Percentiles rank a stretch among this genome's conserved stretches.
Evolutionary conservation across 2,113 vertebrate species (phyloP).

Genomic region (Albula goreensis): DNA sequence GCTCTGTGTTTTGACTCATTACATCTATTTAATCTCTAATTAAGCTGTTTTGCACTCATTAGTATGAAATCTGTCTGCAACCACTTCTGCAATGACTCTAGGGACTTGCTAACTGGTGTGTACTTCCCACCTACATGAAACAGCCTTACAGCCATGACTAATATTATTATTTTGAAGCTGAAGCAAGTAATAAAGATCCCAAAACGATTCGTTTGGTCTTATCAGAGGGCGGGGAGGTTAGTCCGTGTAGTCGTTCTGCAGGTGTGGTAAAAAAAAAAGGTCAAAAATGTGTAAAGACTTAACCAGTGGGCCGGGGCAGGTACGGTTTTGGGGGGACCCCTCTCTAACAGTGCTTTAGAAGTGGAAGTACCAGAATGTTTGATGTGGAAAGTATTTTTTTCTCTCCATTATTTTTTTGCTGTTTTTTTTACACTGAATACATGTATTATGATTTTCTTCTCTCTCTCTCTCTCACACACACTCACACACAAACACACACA

Average conservation of each 20-base stretch:
- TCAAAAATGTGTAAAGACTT: no score
- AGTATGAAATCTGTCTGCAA: background rate
- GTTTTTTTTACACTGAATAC: no score
- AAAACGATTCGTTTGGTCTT: background rate
- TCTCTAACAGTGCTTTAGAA: no score
- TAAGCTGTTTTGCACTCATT: background rate
- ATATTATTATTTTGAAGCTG: background rate
- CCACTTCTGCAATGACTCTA: background rate
- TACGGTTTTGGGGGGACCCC: no score
- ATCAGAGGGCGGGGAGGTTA: background rate
- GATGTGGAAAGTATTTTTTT: no score
- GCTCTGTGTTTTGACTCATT: background rate
- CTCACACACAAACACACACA: no score
- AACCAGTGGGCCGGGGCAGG: no score
- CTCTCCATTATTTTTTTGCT: no score
- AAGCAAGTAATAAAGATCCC: background rate
- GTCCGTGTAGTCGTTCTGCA: background rate
- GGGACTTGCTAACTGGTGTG: background rate
- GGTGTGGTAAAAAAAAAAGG: background rate
- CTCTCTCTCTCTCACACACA: no score
- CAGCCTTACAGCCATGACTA: background rate
- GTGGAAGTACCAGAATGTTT: no score
- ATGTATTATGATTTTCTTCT: no score
- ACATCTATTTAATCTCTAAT: background rate
- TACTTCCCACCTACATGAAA: background rate